These are phyloP conservation scores for Cantharis rufa DNA, from an alignment of 2,888 invertebrate genomes.

Conservation along the genomic window DNA sequence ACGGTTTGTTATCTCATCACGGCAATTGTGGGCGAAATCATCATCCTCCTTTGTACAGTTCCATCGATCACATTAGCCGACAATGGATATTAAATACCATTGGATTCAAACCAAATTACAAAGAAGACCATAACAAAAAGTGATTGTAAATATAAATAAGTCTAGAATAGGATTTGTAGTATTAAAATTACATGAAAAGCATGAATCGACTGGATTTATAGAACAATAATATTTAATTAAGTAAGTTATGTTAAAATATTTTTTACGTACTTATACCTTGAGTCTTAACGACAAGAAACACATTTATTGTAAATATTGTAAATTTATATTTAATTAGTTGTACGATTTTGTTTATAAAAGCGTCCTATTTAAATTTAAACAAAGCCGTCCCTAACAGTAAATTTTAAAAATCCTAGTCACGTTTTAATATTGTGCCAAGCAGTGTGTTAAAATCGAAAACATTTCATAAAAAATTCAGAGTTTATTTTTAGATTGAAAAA, in stretches of 20 bases:
- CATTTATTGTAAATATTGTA: constrained; percentile 38
- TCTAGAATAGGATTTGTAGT: background rate
- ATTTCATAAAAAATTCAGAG: background rate
- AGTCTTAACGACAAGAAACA: background rate
- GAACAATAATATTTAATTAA: background rate
- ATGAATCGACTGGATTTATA: constrained; percentile 4
- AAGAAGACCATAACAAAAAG: constrained; percentile 19
- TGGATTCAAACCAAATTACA: constrained; percentile 40
- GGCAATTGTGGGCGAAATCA: constrained; percentile 62
- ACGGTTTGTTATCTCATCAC: constrained; percentile 64
- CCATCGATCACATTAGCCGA: constrained; percentile 51
- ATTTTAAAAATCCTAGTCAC: constrained; percentile 40
- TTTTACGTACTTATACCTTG: constrained; percentile 1
- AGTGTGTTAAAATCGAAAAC: constrained; percentile 1
- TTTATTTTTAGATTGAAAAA: constrained; percentile 9
- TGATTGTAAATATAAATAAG: constrained; percentile 19
- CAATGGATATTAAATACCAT: constrained; percentile 57
- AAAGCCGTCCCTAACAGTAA: background rate
- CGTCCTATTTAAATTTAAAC: background rate
- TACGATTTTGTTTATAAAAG: background rate
- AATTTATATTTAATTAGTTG: constrained; percentile 3
- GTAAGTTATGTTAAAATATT: constrained; percentile 1
- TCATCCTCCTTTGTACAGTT: constrained; percentile 63
- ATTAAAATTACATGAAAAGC: background rate
- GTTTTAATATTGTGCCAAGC: constrained; percentile 40